Conservation (phyloP, 2,888 invertebrate genomes). For the Vesta saturnalis region DNA sequence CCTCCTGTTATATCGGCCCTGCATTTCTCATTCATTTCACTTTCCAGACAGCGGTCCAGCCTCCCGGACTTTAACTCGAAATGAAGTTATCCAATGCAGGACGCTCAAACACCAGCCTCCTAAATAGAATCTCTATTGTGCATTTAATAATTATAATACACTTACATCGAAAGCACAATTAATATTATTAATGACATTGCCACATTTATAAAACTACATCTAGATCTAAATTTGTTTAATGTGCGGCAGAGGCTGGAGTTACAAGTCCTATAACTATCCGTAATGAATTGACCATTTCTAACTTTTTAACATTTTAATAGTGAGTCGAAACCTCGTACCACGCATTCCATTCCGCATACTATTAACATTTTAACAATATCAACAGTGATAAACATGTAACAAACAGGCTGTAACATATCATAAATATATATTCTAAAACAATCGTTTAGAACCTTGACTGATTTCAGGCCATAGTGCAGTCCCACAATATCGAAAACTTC, state of each 20-base stretch:
- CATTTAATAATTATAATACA: constrained; percentile 36
- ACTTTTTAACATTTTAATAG: constrained; percentile 2
- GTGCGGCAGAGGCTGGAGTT: constrained; percentile 30
- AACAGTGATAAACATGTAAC: constrained; percentile 61
- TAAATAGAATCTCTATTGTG: constrained; percentile 29
- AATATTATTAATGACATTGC: constrained; percentile 50
- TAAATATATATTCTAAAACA: constrained; percentile 46
- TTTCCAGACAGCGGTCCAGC: constrained; percentile 59
- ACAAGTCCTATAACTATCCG: constrained; percentile 2
- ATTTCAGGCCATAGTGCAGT: constrained; percentile 33
- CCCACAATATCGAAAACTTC: not conserved
- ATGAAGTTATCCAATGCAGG: constrained; percentile 33
- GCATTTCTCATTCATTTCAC: constrained; percentile 29
- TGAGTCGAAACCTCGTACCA: constrained; percentile 25
- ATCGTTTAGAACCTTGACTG: constrained; percentile 38
- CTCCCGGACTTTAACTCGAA: constrained; percentile 52
- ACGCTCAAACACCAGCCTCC: constrained; percentile 19
- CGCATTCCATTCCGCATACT: constrained; percentile 24
- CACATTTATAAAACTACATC: constrained; percentile 49
- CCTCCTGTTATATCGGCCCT: constrained; percentile 14
- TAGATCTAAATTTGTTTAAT: constrained; percentile 20
- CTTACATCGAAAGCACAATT: constrained; percentile 46
- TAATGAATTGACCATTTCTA: not conserved
- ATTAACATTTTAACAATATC: constrained; percentile 56
- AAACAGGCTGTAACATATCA: constrained; percentile 59